phyloP scores from a whole-genome alignment of 2,797 vertebrate species.

The Micrastur ruficollis region DNA sequence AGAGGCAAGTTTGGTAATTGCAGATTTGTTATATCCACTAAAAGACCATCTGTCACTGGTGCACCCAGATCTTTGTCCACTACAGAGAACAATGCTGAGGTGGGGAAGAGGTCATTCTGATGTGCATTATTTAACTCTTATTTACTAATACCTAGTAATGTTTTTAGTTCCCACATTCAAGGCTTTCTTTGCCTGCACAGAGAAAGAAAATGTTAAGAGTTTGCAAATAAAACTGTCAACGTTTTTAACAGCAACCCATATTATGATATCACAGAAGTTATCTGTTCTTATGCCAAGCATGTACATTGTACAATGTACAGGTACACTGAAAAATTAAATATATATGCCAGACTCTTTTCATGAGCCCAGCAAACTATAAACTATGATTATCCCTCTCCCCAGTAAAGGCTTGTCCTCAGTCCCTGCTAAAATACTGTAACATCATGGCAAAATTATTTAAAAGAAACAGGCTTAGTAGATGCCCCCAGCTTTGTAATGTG shows the following conservation, averaged over 20 bases:
- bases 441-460: background rate
- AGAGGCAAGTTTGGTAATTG: background rate
- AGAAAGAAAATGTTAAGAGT: background rate
- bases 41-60: background rate
- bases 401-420: background rate
- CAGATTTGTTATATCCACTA: background rate
- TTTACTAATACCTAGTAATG: background rate
- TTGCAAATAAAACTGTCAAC: background rate
- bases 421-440: background rate
- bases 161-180: background rate
- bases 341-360: background rate
- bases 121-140: background rate
- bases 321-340: background rate
- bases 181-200: background rate
- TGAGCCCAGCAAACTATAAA: background rate
- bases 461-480: background rate
- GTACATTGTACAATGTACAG: background rate
- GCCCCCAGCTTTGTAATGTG: background rate
- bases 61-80: background rate
- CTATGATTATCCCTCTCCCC: background rate
- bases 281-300: background rate
- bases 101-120: background rate
- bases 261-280: background rate
- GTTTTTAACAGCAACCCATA: background rate
- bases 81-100: background rate